Base-by-base conservation (phyloP, 2,888 invertebrate species). In the Diploptera punctata region DNA sequence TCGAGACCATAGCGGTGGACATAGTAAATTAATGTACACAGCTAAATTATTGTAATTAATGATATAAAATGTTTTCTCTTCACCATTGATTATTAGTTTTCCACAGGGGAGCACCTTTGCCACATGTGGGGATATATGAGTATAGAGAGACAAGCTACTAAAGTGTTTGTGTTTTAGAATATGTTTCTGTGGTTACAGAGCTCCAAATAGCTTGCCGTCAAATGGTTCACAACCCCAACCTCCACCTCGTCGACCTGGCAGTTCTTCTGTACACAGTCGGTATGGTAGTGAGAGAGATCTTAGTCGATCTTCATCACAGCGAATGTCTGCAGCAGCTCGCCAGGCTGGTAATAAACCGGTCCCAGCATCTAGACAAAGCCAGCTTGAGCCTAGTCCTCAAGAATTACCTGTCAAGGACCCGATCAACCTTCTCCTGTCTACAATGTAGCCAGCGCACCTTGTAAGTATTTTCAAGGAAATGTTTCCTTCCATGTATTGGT, bases 211-310 rank as follows among this genome's bases (percentile, higher is more conserved):
- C 49, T 31, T 71, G n/a, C 73, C 73, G n/a, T 26, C 67, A 13
- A 70, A 38, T 47, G 60, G 61, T 10, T 57, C 47, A 3, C 68
- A 71, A 29, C 73, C 70, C n/a, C 54, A 57, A 9, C 73, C 61
- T n/a, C 44, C 54, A 5, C 73, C 73, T 16, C 73, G 62, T 29
- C 62, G 62, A 13, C 65, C 65, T n/a, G 62, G 62, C n/a, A 61
- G 57, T n/a, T 61, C 29, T 18, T 69, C 69, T 7, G 43, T 69
- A 10, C 69, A 69, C 26, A 86, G 86, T 43, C 85, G 87, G 7
- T 86, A 86, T 72, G 87, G 87, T 31, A 87, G 87, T 67, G 86
- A 86, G 74, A 79, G 86, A 0, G 87, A 87, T 72, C 78, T 87
- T 82, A 83, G 57, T 84, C 84, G 75, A 0, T 85, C 86, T 73